Percentiles rank a stretch among this genome's conserved stretches.
Conservation (phyloP, 2,797 vertebrate genomes). For the Neomorphus geoffroyi region DNA sequence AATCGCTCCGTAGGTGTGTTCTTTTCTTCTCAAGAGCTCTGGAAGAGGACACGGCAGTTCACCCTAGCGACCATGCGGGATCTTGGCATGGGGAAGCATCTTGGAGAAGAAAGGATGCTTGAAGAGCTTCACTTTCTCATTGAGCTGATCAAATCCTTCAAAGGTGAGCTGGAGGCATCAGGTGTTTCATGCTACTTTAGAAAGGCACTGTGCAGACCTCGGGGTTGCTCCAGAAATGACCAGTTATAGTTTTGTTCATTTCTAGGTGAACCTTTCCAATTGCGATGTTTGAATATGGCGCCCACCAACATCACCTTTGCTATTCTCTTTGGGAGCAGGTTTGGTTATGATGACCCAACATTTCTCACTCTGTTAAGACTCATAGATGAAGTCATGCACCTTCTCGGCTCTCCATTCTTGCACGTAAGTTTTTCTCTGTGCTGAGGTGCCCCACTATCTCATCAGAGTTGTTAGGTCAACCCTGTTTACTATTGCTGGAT, state of each 20-base stretch:
- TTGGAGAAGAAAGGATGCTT: conserved; percentile 21
- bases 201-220: neutral
- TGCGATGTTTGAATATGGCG: conserved; percentile 41
- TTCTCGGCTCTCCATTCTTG: conserved; percentile 32
- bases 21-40: conserved; percentile 61
- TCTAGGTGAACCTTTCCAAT: conserved; percentile 50
- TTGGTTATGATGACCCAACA: conserved; percentile 54
- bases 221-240: neutral
- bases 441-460: neutral
- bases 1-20: conserved; percentile 38
- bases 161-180: neutral
- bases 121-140: conserved; percentile 58
- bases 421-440: conserved; percentile 25
- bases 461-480: neutral
- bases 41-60: conserved; percentile 42
- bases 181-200: neutral
- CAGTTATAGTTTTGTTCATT: neutral
- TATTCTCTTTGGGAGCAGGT: conserved; percentile 62
- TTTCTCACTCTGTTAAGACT: conserved; percentile 51
- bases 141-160: neutral
- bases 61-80: conserved; percentile 10
- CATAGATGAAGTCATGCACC: conserved; percentile 61
- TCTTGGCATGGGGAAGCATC: conserved; percentile 60
- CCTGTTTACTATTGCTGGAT: neutral
- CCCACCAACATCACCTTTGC: conserved; percentile 60